Base-by-base conservation (phyloP, 1,140 invertebrate species). In the Drosophila mauritiana region DNA sequence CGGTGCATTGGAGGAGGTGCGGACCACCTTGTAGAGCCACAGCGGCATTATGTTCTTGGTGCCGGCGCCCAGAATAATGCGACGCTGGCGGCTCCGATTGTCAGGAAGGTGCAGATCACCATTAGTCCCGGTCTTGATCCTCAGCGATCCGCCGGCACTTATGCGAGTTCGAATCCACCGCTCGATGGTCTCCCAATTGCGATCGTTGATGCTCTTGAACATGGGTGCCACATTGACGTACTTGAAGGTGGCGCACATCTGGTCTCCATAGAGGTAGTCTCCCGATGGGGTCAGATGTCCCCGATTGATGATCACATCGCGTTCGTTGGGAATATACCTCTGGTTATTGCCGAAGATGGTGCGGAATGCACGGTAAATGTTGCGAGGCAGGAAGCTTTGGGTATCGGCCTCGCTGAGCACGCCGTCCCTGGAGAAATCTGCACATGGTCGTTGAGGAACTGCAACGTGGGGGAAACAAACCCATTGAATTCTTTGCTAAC, bases 141-240 rank as follows among this genome's bases (percentile, higher is more conserved):
- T 37, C 7, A 81, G 17, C 2, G 7, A 20, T 7, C 39, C 20
- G 0, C 51, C 54, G 0, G 42, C 53, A 0, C 25, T 39, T 1
- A 64, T 77, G 10, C 45, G 58, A 17, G 46, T 62, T 7, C 79
- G 72, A 3, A 81, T 37, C 59, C 61, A 81, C 0, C 69, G 56
- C 63, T 93, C 91, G 11, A 92, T 64, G 4, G 69, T 46, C 25
- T 79, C 69, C 93, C 93, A 94, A 74, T 94, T 94, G n/a, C 90
- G 80, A 3, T 78, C 89, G 40, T 93, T 93, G 22, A 94, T 86
- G 6, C 64, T 91, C 52, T 93, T 91, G 85, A 93, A 94, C 73
- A 93, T 93, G 1, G 93, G 92, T 10, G 83, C 92, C 0, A 81
- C 91, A 67, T 94, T 94, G 0, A 93, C 69, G 58, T 92, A 94